Evolutionary conservation across 2,888 invertebrate genomes (phyloP).

Genomic region (Netelia virgata): DNA sequence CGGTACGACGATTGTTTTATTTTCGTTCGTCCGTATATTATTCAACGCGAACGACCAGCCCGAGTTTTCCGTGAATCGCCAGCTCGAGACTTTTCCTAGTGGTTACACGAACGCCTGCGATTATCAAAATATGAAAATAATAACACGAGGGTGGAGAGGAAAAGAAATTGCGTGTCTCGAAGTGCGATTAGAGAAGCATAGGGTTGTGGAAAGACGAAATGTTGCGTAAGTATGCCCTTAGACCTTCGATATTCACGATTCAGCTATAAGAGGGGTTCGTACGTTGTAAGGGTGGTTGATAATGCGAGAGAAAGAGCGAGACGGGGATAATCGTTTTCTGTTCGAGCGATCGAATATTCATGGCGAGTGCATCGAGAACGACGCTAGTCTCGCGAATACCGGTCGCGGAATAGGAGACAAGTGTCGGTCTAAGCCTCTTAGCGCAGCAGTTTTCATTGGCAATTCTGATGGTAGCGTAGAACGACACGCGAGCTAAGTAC

Average conservation of each 20-base stretch:
- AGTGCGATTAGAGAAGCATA: background rate
- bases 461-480: slow-evolving; percentile 26
- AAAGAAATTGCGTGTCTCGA: background rate
- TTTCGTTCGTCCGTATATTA: slow-evolving; percentile 12
- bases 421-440: slow-evolving; percentile 64
- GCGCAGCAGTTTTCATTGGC: slow-evolving; percentile 50
- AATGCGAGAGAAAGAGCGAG: background rate
- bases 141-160: background rate
- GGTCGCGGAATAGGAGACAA: slow-evolving; percentile 9
- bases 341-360: slow-evolving; percentile 63
- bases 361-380: slow-evolving; percentile 41
- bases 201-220: no score
- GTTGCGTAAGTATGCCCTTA: background rate
- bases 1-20: background rate
- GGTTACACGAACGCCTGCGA: background rate
- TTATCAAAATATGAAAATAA: background rate
- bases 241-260: background rate
- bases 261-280: background rate
- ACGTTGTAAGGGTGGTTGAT: background rate
- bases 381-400: slow-evolving; percentile 37
- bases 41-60: slow-evolving; percentile 25
- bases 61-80: background rate
- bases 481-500: slow-evolving; percentile 63
- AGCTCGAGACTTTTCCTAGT: background rate
- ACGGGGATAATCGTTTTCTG: slow-evolving; percentile 51